Conservation (phyloP, 1,140 invertebrate species). For the Anoplolepis gracilipes region DNA sequence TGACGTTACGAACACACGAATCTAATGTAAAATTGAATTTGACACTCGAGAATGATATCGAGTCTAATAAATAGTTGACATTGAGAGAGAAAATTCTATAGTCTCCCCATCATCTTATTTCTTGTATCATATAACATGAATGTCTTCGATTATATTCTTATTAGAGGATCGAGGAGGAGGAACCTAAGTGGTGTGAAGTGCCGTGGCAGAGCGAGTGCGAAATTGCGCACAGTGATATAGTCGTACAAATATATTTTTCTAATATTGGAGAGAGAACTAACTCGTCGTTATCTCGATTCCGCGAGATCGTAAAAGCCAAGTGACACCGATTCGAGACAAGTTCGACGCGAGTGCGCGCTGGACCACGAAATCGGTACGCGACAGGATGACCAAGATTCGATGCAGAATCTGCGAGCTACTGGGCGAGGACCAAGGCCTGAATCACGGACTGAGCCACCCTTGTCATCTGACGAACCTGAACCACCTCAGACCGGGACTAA, state of each 20-base stretch:
- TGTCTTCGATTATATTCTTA: constrained; percentile 47
- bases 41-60: neutral
- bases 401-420: constrained; percentile 86
- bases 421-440: constrained; percentile 81
- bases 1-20: neutral
- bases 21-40: neutral
- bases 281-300: neutral
- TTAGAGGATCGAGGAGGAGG: constrained; percentile 42
- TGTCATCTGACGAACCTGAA: constrained; percentile 81
- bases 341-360: neutral
- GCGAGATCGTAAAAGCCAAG: constrained; percentile 21
- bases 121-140: constrained; percentile 10
- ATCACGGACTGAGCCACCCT: constrained; percentile 83
- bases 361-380: constrained; percentile 6
- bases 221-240: constrained; percentile 39
- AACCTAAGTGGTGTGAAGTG: constrained; percentile 32
- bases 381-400: constrained; percentile 82
- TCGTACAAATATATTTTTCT: constrained; percentile 60
- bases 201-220: constrained; percentile 24
- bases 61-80: constrained; percentile 2
- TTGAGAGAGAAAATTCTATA: constrained; percentile 16
- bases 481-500: constrained; percentile 79
- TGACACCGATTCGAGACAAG: constrained; percentile 4
- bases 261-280: neutral
- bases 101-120: constrained; percentile 32